Evolutionary conservation across 2,113 vertebrate genomes (phyloP).

Genomic region (Antechinus stuartii): DNA sequence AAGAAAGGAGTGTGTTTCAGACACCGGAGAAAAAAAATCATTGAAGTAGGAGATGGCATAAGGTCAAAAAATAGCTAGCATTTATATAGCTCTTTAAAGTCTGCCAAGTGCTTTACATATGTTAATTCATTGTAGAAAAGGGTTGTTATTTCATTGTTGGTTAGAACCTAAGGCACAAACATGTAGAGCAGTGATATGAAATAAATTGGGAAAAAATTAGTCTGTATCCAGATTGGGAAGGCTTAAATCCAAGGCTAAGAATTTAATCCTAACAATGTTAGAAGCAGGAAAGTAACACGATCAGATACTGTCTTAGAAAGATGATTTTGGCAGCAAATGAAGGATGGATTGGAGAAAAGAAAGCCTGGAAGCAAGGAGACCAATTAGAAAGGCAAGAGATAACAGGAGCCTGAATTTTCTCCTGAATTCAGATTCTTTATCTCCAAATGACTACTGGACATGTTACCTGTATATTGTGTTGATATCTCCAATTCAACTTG

Average conservation of each 20-base stretch:
- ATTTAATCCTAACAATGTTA: not conserved
- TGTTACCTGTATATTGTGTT: not conserved
- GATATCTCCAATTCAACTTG: not conserved
- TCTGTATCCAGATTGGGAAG: not conserved
- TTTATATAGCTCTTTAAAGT: not conserved
- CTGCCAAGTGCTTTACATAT: not conserved
- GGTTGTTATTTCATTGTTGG: not conserved
- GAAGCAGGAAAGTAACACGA: not conserved
- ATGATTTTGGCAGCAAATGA: not conserved
- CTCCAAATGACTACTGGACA: not conserved
- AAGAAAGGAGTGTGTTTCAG: not conserved
- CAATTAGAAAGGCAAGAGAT: not conserved
- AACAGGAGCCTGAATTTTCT: not conserved
- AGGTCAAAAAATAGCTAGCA: not conserved
- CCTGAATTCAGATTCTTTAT: not conserved
- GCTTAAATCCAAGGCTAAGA: not conserved
- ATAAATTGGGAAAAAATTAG: not conserved
- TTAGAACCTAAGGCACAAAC: not conserved
- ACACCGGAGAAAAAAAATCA: not conserved
- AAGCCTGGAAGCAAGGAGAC: not conserved
- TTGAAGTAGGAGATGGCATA: not conserved
- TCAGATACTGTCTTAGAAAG: not conserved
- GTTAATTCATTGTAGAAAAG: not conserved
- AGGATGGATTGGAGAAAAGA: not conserved
- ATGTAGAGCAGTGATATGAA: not conserved